Conservation (phyloP, 2,113 vertebrate species). For the Campylorhamphus procurvoides region DNA sequence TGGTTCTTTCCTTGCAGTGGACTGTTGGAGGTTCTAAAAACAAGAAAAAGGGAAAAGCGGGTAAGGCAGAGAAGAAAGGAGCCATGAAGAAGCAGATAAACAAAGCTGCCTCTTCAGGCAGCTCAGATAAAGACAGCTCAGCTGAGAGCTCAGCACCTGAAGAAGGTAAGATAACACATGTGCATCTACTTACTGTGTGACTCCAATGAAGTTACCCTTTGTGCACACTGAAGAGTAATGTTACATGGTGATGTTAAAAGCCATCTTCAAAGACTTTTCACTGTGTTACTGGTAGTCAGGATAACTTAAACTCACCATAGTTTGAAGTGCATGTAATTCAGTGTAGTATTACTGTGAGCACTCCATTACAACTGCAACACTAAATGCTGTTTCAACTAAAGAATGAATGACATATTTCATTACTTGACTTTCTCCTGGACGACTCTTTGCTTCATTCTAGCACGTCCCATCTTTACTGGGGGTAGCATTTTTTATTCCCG, state of each 20-base stretch:
- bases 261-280: neutral
- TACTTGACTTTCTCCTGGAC: neutral
- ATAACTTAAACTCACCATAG: neutral
- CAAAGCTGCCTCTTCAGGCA: conserved; percentile 94
- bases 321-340: neutral
- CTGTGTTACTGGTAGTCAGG: neutral
- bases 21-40: conserved; percentile 96
- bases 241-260: neutral
- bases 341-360: neutral
- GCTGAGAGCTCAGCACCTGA: conserved; percentile 96
- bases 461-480: neutral
- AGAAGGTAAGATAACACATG: conserved; percentile 81
- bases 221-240: neutral
- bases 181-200: neutral
- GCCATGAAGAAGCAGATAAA: conserved; percentile 87
- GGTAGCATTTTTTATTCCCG: neutral
- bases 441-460: neutral
- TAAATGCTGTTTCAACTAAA: neutral
- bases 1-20: conserved; percentile 81
- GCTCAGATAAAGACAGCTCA: conserved; percentile 94
- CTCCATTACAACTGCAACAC: neutral
- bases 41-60: conserved; percentile 93
- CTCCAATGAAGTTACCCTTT: neutral
- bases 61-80: conserved; percentile 94
- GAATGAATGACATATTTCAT: neutral